phyloP scores from a whole-genome alignment of 2,797 vertebrate genomes.

The Ctenosaura bakeri region DNA sequence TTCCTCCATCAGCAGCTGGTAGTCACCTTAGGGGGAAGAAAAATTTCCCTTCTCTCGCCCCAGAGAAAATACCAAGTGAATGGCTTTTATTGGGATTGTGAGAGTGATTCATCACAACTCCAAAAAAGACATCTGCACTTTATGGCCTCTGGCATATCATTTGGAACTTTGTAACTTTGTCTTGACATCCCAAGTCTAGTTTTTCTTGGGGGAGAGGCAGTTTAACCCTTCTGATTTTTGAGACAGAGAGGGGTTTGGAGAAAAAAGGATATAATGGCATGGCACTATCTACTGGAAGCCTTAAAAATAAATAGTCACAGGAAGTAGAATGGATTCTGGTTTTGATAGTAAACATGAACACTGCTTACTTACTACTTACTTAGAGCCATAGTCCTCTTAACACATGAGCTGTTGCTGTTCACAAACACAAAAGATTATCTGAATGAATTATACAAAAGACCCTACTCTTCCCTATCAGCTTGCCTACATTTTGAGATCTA shows the following conservation, averaged over 20 bases:
- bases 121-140: neutral
- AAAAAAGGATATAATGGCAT: neutral
- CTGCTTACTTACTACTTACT: neutral
- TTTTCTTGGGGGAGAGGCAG: neutral
- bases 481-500: too few species aligned
- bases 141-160: neutral
- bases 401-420: too few species aligned
- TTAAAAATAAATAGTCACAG: neutral
- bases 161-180: neutral
- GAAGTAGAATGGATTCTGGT: neutral
- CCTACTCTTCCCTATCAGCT: too few species aligned
- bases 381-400: too few species aligned
- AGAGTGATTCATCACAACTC: neutral
- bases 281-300: neutral
- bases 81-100: neutral
- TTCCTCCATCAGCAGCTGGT: conserved; percentile 54
- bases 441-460: too few species aligned
- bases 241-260: neutral
- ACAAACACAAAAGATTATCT: too few species aligned
- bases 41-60: conserved; percentile 25
- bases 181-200: too few species aligned
- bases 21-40: conserved; percentile 37
- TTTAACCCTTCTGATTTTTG: neutral
- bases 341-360: neutral
- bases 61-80: conserved; percentile 36